Evolutionary conservation across 2,113 vertebrate genomes (phyloP).

Genomic region (Tachysurus vachellii): DNA sequence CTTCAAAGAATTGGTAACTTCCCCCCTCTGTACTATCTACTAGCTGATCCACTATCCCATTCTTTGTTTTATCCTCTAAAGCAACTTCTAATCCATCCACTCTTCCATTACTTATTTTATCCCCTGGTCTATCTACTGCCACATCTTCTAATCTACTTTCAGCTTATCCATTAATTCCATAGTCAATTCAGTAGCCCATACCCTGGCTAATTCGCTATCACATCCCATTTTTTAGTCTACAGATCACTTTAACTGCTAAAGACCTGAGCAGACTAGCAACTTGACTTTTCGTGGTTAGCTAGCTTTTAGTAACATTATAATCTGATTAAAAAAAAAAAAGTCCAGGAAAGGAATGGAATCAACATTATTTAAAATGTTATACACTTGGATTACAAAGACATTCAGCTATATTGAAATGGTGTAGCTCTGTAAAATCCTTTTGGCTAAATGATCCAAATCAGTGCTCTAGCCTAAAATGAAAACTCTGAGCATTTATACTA

Average conservation of each 20-base stretch:
- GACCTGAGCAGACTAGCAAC: not conserved
- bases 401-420: not conserved
- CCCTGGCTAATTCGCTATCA: not conserved
- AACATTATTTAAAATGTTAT: not conserved
- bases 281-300: not conserved
- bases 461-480: not conserved
- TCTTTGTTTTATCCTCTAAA: not conserved
- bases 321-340: no score
- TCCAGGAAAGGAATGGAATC: not conserved
- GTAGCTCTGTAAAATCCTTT: not conserved
- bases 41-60: not conserved
- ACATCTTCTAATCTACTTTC: constrained; percentile 4
- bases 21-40: not conserved
- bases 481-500: not conserved
- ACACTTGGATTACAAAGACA: not conserved
- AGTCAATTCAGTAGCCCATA: not conserved
- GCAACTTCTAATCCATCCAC: constrained; percentile 12
- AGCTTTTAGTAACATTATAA: not conserved
- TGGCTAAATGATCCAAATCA: not conserved
- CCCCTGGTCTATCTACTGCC: not conserved
- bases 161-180: not conserved
- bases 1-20: not conserved
- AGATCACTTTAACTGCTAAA: not conserved
- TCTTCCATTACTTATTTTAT: not conserved
- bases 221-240: not conserved